Base-by-base conservation (phyloP, 2,797 vertebrate genomes). In the Myotis vivesi region DNA sequence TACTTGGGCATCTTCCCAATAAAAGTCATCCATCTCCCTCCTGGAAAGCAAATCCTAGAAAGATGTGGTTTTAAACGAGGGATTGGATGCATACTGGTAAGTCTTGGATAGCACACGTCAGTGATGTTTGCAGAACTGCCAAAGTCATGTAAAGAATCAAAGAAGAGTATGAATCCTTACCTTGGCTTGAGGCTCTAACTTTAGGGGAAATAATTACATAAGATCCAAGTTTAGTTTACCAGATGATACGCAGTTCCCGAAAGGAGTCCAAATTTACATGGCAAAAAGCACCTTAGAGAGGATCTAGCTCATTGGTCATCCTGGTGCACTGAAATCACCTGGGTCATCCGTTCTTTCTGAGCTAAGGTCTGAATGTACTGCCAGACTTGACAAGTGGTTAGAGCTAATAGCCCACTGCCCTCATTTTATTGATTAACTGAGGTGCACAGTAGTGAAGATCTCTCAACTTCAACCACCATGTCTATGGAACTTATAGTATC, bases 1-100 rank as follows among this genome's bases (percentile, higher is more conserved):
- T 62, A 30, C 38, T 46, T 94, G 15, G 49, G 46, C 22, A 41
- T 76, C 69, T 92, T 95, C 64, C 71, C 72, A 41, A 72, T 75
- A 92, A 46, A 49, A 80, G 59, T 53, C 69, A 71, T 93, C 20
- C 53, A 71, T 64, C 22, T 66, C 91, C 51, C 51, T 95, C 59
- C 64, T 94, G 36, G 75, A 95, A 94, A 89, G 92, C 73, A 90
- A n/a, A 72, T 72, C 75, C 73, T 80, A 83, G 66, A 83, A 72
- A 88, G 23, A 73, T 25, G 15, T 38, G 1, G 28, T 86, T 96
- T 91, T 77, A 88, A 92, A 79, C 8, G 8, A 81, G 38, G 17
- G n/a, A 36, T 22, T 55, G 49, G 55, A n/a, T 28, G 16, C 33
- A 68, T 28, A 38, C 66, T 28, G 69, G 59, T 69, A 94, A 90